Base-by-base conservation (phyloP, 2,888 invertebrate species). In the Diadegma fenestrale region DNA sequence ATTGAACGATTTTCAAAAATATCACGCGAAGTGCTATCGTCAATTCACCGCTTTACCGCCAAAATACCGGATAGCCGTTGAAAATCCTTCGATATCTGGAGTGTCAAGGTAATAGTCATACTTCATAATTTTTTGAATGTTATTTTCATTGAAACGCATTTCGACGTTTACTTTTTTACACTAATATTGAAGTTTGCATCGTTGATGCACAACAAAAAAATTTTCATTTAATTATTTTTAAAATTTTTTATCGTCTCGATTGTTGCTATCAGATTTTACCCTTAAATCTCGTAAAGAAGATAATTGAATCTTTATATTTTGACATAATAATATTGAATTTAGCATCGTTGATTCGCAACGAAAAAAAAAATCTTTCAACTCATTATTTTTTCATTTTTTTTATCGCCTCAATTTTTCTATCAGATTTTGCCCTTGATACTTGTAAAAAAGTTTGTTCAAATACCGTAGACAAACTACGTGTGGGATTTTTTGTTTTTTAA, bases 41-140 rank as follows among this genome's bases (percentile, higher is more conserved):
- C 54, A 71, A 72, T 82, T 79, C 72, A 82, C 79, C 43, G 82
- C 82, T 10, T 72, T 72, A 82, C 82, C 79, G 6, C 78, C 82
- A 64, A 78, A 79, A 72, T 66, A 79, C 61, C 68, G 82, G 45
- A 19, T 58, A 75, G 10, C 61, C 68, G 58, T 26, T 48, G 72
- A 79, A 79, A 26, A 64, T 82, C 63, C 51, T 71, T 78, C 82
- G 64, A 54, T 54, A 78, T 77, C 82, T 54, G 48, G 19, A 79
- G 72, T 64, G 45, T 48, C 78, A 72, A 72, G 82, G 82, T 61
- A 41, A n/a, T n/a, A 68, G 82, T 48, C 77, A 61, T 61, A 77
- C 48, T 78, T 76, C 43, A 80, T 54, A 61, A 64, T 79, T 73
- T 71, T 72, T 54, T 69, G 22, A 22, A n/a, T 69, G 12, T 79